phyloP scores from a whole-genome alignment of 2,797 vertebrate genomes.

The Phyllotis vaccarum region DNA sequence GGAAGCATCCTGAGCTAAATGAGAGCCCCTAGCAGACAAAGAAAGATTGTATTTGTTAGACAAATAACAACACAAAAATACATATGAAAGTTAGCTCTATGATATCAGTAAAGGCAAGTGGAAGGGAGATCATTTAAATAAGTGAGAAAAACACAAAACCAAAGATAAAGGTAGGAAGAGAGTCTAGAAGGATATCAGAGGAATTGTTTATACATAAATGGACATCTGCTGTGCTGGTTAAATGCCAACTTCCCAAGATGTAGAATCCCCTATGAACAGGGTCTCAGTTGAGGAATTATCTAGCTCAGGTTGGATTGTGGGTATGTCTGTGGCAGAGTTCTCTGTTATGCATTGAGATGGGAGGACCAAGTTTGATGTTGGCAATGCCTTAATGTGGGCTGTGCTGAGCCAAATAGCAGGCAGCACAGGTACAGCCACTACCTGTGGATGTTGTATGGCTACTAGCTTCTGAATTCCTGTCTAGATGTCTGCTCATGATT shows the following conservation, averaged over 20 bases:
- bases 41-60: not conserved
- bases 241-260: not conserved
- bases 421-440: not conserved
- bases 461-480: not conserved
- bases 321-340: not conserved
- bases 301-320: not conserved
- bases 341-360: not conserved
- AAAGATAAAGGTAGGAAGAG: not conserved
- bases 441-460: not conserved
- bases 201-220: not conserved
- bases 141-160: not conserved
- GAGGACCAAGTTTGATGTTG: not conserved
- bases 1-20: not conserved
- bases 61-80: not conserved
- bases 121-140: not conserved
- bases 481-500: not conserved
- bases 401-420: not conserved
- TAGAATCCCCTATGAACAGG: not conserved
- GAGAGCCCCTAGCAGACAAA: not conserved
- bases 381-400: not conserved
- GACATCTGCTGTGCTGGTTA: not conserved
- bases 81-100: not conserved
- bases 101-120: not conserved
- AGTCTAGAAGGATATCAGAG: not conserved
- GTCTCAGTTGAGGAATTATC: not conserved